phyloP scores from a whole-genome alignment of 1,140 invertebrate genomes.

The Hermatobates lingyangjiaoensis region DNA sequence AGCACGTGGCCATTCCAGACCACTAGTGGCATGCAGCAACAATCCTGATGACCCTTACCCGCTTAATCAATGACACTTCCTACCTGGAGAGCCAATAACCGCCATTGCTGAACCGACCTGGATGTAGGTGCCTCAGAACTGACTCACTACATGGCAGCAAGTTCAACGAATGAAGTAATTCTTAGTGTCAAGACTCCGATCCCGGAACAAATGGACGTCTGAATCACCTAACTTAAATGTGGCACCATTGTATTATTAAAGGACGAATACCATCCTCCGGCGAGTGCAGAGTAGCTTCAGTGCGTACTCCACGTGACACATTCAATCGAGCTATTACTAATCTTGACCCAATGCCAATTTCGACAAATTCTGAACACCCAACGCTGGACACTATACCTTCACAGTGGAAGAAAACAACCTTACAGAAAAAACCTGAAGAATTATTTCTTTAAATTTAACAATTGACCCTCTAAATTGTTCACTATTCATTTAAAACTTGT shows the following conservation, averaged over 20 bases:
- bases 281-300: neutral
- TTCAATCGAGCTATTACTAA: neutral
- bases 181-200: constrained; percentile 21
- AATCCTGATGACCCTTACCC: constrained; percentile 17
- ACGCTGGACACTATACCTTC: no score
- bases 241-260: constrained; percentile 22
- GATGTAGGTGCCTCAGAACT: constrained; percentile 8
- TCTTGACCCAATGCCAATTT: neutral
- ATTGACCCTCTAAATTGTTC: neutral
- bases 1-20: constrained; percentile 7
- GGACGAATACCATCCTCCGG: constrained; percentile 20
- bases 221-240: constrained; percentile 9
- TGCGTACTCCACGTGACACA: neutral
- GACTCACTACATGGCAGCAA: constrained; percentile 15
- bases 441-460: no score
- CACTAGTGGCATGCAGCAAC: constrained; percentile 19
- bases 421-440: neutral
- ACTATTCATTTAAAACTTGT: no score
- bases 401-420: neutral
- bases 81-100: constrained; percentile 19
- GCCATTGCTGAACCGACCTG: constrained; percentile 18
- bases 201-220: constrained; percentile 17
- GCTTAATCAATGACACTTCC: constrained; percentile 20
- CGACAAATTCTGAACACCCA: no score
- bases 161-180: constrained; percentile 14